Conservation (phyloP, 2,113 vertebrate genomes). For the Grammomys dolichurus region DNA sequence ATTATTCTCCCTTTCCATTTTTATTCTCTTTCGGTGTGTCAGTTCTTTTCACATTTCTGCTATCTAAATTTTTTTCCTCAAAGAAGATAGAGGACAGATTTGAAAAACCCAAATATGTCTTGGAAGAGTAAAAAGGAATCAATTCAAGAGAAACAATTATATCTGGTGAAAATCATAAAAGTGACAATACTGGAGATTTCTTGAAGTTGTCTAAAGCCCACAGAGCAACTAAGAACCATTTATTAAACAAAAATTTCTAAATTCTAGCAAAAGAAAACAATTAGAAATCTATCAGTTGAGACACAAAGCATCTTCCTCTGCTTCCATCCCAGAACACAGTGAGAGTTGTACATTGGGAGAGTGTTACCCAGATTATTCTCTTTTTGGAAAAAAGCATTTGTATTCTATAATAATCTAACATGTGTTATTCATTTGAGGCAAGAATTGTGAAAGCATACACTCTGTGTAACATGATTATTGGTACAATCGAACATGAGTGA, state of each 20-base stretch:
- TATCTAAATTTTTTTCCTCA: neutral
- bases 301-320: rapidly evolving
- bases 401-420: neutral
- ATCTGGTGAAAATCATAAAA: neutral
- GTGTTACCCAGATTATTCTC: neutral
- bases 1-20: neutral
- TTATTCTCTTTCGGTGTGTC: neutral
- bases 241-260: neutral
- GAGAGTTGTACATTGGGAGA: neutral
- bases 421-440: neutral
- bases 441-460: neutral
- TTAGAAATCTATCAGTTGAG: neutral
- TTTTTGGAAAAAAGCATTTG: neutral
- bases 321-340: rapidly evolving
- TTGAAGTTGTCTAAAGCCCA: neutral
- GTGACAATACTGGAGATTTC: neutral
- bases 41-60: neutral
- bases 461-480: neutral
- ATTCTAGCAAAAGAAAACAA: neutral
- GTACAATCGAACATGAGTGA: too few species aligned
- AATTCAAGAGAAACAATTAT: neutral
- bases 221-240: neutral
- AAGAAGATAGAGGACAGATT: neutral
- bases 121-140: rapidly evolving
- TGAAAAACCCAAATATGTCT: neutral